A percentile compares a stretch with the other conserved stretches of the same genome.
Evolutionary conservation across 1,140 invertebrate genomes (phyloP).

Genomic region (Oncopodura yosiiana): DNA sequence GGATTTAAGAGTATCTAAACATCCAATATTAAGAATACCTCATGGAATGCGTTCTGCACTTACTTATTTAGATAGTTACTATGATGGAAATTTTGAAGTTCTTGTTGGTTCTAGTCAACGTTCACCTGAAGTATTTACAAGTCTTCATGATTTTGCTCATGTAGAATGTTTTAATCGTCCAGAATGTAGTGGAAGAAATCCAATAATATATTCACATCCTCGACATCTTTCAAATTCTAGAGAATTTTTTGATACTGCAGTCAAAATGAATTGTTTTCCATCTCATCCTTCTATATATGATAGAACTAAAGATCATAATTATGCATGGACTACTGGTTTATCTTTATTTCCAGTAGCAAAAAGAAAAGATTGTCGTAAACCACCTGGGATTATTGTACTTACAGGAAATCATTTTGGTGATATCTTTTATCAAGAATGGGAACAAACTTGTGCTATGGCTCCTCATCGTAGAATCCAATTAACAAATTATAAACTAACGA

Average conservation of each 20-base stretch:
- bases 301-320: constrained; percentile 7
- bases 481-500: not conserved
- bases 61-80: constrained; percentile 12
- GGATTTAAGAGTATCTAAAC: constrained; percentile 27
- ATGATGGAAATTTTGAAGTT: constrained; percentile 28
- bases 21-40: constrained; percentile 25
- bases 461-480: not conserved
- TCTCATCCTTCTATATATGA: constrained; percentile 8
- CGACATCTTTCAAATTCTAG: constrained; percentile 27
- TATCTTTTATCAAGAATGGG: constrained; percentile 32
- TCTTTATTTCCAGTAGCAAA: not conserved
- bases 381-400: constrained; percentile 12
- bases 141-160: constrained; percentile 20
- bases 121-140: constrained; percentile 12
- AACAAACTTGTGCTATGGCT: constrained; percentile 3
- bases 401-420: constrained; percentile 22
- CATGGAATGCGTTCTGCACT: constrained; percentile 29
- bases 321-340: constrained; percentile 31
- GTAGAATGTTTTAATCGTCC: constrained; percentile 17
- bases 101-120: constrained; percentile 22
- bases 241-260: constrained; percentile 9
- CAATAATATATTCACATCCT: constrained; percentile 23
- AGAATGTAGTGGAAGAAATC: constrained; percentile 24
- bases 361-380: not conserved
- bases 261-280: not conserved